Conservation (phyloP, 2,888 invertebrate species). For the Ferrisia virgata region DNA sequence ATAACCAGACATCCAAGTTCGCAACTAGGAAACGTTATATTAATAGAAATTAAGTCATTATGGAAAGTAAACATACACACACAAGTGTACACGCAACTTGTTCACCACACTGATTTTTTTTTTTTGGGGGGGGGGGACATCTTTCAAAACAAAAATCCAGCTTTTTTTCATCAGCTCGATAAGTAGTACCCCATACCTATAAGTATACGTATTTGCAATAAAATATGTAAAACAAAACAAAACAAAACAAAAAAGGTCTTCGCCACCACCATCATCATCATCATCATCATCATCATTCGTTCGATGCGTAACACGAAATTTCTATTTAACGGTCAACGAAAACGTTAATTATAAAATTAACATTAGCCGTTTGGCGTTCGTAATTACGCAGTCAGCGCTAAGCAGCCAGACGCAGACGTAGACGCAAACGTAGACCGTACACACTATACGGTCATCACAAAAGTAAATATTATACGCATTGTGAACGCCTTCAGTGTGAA, state of each 20-base stretch:
- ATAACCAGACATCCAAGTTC: not conserved
- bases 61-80: not conserved
- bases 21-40: not conserved
- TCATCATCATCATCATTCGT: no score
- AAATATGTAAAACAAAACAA: no score
- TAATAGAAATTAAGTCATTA: not conserved
- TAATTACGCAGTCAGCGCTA: not conserved
- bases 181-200: no score
- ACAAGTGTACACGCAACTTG: not conserved
- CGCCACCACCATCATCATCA: no score
- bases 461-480: not conserved
- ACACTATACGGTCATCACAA: not conserved
- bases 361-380: not conserved
- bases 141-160: no score
- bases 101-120: not conserved
- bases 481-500: constrained; percentile 35
- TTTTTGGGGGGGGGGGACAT: not conserved
- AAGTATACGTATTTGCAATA: no score
- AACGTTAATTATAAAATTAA: constrained; percentile 13
- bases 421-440: not conserved
- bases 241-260: no score
- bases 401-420: not conserved
- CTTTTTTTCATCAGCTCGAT: no score
- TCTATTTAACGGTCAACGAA: constrained; percentile 19
- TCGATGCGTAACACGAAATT: not conserved